Conservation (phyloP, 2,888 invertebrate species). For the Drosophila villosipedis region DNA sequence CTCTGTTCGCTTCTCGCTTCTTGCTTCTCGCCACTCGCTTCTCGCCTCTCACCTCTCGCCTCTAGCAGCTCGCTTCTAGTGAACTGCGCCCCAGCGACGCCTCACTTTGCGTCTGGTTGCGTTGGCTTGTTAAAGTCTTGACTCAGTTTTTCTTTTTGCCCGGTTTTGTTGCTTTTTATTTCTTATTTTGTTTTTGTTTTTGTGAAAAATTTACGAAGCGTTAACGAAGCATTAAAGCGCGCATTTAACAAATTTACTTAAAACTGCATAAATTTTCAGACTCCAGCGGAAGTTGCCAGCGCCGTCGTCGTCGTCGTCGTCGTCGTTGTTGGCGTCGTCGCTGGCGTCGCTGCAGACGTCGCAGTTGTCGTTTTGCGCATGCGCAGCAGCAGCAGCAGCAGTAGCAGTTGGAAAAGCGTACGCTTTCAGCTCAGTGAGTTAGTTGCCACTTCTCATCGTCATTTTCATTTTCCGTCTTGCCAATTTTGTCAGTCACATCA, state of each 20-base stretch:
- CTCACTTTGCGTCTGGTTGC: conserved; percentile 10
- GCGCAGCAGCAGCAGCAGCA: conserved; percentile 44
- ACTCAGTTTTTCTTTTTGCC: conserved; percentile 47
- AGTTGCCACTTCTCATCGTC: conserved; percentile 37
- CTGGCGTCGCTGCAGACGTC: conserved; percentile 14
- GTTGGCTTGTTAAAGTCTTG: conserved; percentile 55
- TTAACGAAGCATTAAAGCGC: conserved; percentile 85
- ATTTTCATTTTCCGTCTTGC: conserved; percentile 59
- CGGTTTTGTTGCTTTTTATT: conserved; percentile 4
- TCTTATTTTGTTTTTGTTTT: conserved; percentile 49
- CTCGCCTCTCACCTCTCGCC: background rate
- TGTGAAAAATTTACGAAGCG: conserved; percentile 82
- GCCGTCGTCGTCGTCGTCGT: conserved; percentile 37
- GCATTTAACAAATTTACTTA: conserved; percentile 84
- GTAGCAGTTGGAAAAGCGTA: conserved; percentile 49
- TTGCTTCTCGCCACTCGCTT: conserved; percentile 19
- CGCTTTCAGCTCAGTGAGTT: conserved; percentile 31
- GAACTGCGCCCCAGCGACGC: background rate
- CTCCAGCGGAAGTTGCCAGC: conserved; percentile 59
- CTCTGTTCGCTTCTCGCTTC: conserved; percentile 37
- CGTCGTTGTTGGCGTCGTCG: conserved; percentile 9
- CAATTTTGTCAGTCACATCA: conserved; percentile 24
- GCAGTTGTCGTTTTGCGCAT: conserved; percentile 57
- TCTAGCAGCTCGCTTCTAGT: background rate
- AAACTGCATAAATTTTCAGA: conserved; percentile 80